Evolutionary conservation across 2,797 vertebrate genomes (phyloP), one percentile per base, ranked within the genome.

Genomic region (Paratrypauchen microcephalus): DNA sequence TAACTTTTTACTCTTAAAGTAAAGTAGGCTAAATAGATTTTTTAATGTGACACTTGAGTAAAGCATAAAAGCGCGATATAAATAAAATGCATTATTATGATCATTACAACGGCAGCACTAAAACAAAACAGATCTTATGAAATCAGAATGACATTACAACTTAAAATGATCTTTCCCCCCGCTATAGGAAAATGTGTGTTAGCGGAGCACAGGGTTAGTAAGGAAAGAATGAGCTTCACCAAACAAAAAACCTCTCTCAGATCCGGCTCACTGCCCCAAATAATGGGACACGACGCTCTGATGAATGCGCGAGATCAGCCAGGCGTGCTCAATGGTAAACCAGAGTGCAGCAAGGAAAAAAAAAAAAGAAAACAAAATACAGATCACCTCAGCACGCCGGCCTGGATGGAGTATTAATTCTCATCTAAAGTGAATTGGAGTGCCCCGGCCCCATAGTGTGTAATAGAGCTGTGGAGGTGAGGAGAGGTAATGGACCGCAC

Each of bases 191-290:
- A n/a, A 4, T 85, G 83, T 91, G 79, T 88, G 81, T 87, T 78
- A 75, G 63, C 47, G 75, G 77, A 87, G 77, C 78, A 75, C 79
- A 77, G 80, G 86, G 87, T 88, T 81, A 86, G 75, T 73, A 59
- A 79, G 85, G 30, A 84, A 90, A 84, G 89, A 92, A 92, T 89
- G 87, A 92, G 87, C 85, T 83, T 70, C 82, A 82, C 85, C 83
- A 74, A 82, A 86, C 75, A 89, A 89, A 45, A 88, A 85, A 32
- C 83, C 74, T 89, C 89, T 91, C 86, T 91, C 89, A 86, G 90
- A 92, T 93, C 92, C 91, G 91, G 87, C 87, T 92, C 92, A 92
- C 87, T 93, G 91, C 90, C 86, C 90, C 88, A 92, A 91, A 92
- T 93, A 94, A 94, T 92, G 90, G 90, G 91, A 92, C 90, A 88